A percentile compares a stretch with the other conserved stretches of the same genome.
Evolutionary conservation across 2,888 invertebrate species (phyloP).

Genomic region (Ophion costatus): DNA sequence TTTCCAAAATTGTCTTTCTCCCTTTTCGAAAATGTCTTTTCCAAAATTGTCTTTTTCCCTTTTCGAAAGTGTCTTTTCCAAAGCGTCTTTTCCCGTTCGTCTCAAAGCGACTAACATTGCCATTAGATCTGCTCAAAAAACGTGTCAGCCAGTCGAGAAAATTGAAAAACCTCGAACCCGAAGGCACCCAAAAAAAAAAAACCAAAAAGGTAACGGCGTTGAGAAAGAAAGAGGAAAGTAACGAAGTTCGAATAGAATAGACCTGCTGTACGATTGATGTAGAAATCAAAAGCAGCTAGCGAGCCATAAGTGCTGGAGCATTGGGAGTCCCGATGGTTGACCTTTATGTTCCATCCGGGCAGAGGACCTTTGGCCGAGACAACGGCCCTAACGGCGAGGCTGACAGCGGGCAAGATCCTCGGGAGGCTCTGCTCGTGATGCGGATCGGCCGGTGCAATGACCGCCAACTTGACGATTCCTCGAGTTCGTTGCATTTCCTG

Average conservation of each 20-base stretch:
- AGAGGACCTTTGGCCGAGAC: constrained; percentile 86
- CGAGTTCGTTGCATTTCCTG: constrained; percentile 46
- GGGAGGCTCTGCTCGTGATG: constrained; percentile 87
- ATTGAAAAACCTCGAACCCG: not conserved
- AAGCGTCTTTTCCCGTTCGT: too few species aligned
- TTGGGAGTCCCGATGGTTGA: constrained; percentile 89
- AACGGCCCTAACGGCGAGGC: constrained; percentile 88
- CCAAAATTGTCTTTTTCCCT: too few species aligned
- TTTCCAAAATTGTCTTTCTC: too few species aligned
- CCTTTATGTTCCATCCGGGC: constrained; percentile 88
- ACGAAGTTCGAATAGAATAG: constrained; percentile 57
- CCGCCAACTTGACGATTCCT: constrained; percentile 86
- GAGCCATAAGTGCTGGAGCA: constrained; percentile 92
- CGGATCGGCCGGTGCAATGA: constrained; percentile 87
- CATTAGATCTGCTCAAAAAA: too few species aligned
- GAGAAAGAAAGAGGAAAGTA: not conserved
- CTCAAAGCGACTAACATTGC: too few species aligned
- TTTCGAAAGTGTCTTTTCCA: too few species aligned
- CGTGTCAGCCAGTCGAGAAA: too few species aligned
- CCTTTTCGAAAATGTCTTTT: too few species aligned
- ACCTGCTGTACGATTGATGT: constrained; percentile 88
- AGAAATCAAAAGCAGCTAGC: constrained; percentile 91
- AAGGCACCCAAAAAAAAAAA: not conserved
- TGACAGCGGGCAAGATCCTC: constrained; percentile 89
- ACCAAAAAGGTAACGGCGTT: not conserved